A percentile compares a stretch with the other conserved stretches of the same genome.
phyloP scores from a whole-genome alignment of 2,888 invertebrate genomes.

The Rhagophthalmus giganteus region DNA sequence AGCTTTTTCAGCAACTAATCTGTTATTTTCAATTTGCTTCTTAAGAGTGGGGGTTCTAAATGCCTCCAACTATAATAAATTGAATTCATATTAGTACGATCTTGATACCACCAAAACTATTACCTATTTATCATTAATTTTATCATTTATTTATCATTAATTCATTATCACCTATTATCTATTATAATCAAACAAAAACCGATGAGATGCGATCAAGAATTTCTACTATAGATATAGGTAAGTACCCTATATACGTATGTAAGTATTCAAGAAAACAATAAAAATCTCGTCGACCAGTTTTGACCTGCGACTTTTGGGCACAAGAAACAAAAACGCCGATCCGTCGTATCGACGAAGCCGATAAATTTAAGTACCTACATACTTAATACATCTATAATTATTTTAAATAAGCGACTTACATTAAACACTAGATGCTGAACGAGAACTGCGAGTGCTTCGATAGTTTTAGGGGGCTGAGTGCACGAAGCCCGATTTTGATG shows the following conservation, averaged over 20 bases:
- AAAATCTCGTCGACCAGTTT: too few species aligned
- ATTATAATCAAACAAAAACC: too few species aligned
- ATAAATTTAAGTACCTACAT: too few species aligned
- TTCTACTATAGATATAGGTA: too few species aligned
- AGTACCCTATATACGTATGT: too few species aligned
- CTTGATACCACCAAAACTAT: background rate
- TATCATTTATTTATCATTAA: background rate
- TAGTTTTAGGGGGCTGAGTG: slow-evolving; percentile 64
- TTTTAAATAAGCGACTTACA: slow-evolving; percentile 57
- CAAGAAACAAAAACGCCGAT: too few species aligned
- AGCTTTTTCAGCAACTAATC: slow-evolving; percentile 55
- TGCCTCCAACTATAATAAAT: slow-evolving; percentile 60
- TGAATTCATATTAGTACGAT: background rate
- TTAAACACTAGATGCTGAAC: slow-evolving; percentile 82
- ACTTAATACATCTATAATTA: too few species aligned
- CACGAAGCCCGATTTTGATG: slow-evolving; percentile 45
- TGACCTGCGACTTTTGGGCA: too few species aligned
- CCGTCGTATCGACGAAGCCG: too few species aligned
- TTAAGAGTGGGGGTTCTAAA: slow-evolving; percentile 61
- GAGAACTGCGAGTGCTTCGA: slow-evolving; percentile 82
- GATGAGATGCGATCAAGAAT: too few species aligned
- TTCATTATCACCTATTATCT: background rate
- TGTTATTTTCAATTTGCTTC: slow-evolving; percentile 57
- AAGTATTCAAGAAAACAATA: too few species aligned
- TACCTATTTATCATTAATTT: background rate